Evolutionary conservation across 2,113 vertebrate genomes (phyloP).

Genomic region (Protobothrops flavoviridis): DNA sequence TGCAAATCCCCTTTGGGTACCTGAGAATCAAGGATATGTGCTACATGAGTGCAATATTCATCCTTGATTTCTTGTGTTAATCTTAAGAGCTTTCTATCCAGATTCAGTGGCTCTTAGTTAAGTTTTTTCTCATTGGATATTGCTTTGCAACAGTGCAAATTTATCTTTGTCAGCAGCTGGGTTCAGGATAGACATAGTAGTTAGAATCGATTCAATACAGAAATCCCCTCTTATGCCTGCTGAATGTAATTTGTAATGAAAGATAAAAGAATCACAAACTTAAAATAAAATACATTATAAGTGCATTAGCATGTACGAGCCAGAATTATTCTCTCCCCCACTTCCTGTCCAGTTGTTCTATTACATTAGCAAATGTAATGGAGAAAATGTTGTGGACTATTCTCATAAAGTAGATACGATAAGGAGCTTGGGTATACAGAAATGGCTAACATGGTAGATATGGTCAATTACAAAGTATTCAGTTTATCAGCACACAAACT

Average conservation of each 20-base stretch:
- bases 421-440: neutral
- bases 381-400: neutral
- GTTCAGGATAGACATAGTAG: neutral
- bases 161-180: neutral
- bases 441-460: neutral
- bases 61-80: neutral
- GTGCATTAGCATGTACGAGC: neutral
- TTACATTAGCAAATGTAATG: neutral
- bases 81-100: neutral
- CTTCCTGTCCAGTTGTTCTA: neutral
- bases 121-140: neutral
- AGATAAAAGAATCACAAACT: neutral
- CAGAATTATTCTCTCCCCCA: neutral
- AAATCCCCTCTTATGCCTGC: too few species aligned
- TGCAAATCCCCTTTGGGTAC: neutral
- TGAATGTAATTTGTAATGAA: neutral
- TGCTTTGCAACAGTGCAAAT: neutral
- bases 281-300: neutral
- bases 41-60: neutral
- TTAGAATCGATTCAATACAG: neutral
- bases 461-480: neutral
- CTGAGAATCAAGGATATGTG: neutral
- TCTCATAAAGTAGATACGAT: neutral
- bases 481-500: neutral
- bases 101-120: neutral